These are phyloP conservation scores for Hyperopisus bebe DNA, from an alignment of 2,113 vertebrate species.

Conservation along the genomic window DNA sequence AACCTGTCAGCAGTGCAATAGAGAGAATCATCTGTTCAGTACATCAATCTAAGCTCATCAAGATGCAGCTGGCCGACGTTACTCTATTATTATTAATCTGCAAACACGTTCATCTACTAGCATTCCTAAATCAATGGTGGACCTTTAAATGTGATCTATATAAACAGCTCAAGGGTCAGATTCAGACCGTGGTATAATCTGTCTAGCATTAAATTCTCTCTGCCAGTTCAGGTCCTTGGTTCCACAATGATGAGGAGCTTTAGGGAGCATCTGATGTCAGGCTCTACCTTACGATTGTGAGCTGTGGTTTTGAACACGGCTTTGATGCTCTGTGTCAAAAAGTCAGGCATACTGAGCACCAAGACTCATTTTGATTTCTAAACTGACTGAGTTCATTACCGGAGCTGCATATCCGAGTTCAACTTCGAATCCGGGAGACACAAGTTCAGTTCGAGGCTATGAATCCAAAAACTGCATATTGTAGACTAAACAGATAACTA, in stretches of 20 bases:
- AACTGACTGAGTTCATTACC: not conserved
- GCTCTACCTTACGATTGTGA: not conserved
- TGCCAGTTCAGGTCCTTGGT: not conserved
- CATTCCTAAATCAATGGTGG: not conserved
- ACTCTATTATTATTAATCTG: slow-evolving; percentile 3
- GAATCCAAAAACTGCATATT: not conserved
- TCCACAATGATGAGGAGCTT: not conserved
- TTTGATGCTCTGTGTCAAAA: not conserved
- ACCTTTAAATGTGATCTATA: slow-evolving; percentile 7
- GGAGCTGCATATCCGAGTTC: not conserved
- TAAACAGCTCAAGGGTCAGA: slow-evolving; percentile 13
- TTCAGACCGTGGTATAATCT: not conserved
- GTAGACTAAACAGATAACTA: not conserved
- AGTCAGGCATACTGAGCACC: not conserved
- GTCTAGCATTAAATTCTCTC: not conserved
- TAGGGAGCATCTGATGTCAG: not conserved
- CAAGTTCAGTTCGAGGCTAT: not conserved
- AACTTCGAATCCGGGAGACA: not conserved
- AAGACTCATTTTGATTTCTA: not conserved
- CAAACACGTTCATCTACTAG: not conserved
- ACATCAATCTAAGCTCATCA: not conserved
- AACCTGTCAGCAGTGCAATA: not conserved
- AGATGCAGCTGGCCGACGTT: not conserved
- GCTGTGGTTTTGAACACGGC: not conserved
- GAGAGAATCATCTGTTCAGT: not conserved